Conservation (phyloP, 2,113 vertebrate species). For the Lipophrys pholis region DNA sequence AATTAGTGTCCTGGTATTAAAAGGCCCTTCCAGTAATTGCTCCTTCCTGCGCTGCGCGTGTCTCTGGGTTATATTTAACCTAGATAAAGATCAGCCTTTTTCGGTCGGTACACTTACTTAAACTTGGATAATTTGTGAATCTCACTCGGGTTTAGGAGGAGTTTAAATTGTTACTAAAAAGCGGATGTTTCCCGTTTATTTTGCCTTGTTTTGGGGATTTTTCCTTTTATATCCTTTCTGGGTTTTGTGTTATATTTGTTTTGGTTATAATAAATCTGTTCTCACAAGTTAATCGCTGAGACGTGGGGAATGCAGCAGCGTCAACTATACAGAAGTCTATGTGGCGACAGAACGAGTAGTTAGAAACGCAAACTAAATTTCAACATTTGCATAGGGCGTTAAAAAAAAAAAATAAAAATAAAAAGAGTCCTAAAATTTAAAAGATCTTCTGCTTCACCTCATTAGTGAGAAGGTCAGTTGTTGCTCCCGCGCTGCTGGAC, state of each 20-base stretch:
- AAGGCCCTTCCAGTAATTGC: slow-evolving; percentile 51
- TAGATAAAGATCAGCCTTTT: slow-evolving; percentile 37
- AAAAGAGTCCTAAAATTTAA: neutral
- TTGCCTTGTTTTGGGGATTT: neutral
- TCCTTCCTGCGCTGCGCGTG: slow-evolving; percentile 17
- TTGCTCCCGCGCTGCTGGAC: neutral
- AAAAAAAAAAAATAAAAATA: too few species aligned
- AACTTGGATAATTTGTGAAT: slow-evolving; percentile 32
- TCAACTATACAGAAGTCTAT: neutral
- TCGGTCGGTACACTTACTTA: slow-evolving; percentile 15
- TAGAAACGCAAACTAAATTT: neutral
- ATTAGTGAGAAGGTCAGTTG: slow-evolving; percentile 13
- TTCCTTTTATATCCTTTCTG: too few species aligned
- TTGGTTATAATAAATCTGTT: too few species aligned
- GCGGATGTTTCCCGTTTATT: neutral
- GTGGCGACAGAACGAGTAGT: neutral
- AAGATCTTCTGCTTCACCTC: neutral
- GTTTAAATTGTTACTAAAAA: neutral
- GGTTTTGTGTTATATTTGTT: too few species aligned
- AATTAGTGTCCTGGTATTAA: slow-evolving; percentile 67
- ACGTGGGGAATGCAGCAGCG: neutral
- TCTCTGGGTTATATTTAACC: slow-evolving; percentile 60
- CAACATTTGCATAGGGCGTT: neutral
- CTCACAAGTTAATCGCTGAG: neutral
- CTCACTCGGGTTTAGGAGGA: neutral